These are phyloP conservation scores for Tachina lurida DNA, from an alignment of 2,888 invertebrate genomes.

Conservation along the genomic window DNA sequence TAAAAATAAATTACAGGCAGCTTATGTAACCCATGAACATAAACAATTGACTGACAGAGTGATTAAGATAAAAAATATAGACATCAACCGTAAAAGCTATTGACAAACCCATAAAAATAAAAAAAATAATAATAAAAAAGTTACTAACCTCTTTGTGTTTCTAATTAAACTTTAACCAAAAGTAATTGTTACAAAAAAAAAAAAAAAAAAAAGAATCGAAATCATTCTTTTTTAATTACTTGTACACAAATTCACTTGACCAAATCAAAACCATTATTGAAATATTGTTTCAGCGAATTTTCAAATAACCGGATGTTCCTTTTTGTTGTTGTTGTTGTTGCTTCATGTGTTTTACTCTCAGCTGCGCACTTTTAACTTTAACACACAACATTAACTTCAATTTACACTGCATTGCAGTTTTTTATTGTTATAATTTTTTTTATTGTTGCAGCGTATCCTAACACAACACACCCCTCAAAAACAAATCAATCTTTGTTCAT, in stretches of 20 bases:
- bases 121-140: background rate
- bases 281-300: slow-evolving; percentile 38
- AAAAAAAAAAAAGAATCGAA: background rate
- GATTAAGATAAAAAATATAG: slow-evolving; percentile 29
- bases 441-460: slow-evolving; percentile 9
- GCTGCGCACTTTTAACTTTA: slow-evolving; percentile 62
- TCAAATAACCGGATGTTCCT: slow-evolving; percentile 63
- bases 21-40: slow-evolving; percentile 7
- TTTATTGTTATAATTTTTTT: slow-evolving; percentile 38
- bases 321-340: slow-evolving; percentile 34
- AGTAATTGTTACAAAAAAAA: slow-evolving; percentile 8
- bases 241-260: slow-evolving; percentile 63
- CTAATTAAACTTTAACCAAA: background rate
- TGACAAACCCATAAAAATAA: slow-evolving; percentile 58
- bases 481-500: slow-evolving; percentile 58
- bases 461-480: slow-evolving; percentile 18
- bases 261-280: slow-evolving; percentile 60
- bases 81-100: background rate
- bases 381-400: slow-evolving; percentile 69
- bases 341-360: slow-evolving; percentile 16
- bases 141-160: slow-evolving; percentile 16
- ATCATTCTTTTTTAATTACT: slow-evolving; percentile 23
- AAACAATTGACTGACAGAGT: slow-evolving; percentile 39
- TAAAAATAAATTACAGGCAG: slow-evolving; percentile 12
- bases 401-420: slow-evolving; percentile 61